Evolutionary conservation across 2,113 vertebrate species (phyloP).

Genomic region (Tapirus terrestris): DNA sequence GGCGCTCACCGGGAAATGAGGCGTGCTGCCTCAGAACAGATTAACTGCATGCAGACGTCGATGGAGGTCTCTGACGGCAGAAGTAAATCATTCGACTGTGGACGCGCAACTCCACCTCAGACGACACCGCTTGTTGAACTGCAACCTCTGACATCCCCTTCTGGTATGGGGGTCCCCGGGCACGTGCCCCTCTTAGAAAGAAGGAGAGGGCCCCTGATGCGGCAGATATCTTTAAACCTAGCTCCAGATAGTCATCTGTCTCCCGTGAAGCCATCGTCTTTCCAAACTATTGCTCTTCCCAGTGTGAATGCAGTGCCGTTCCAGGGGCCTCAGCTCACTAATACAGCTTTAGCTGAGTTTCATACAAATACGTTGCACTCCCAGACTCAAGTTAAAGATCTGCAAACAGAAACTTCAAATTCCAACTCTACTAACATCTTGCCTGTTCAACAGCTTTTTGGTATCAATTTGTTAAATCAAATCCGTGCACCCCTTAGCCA

Average conservation of each 20-base stretch:
- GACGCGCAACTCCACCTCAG: slow-evolving; percentile 89
- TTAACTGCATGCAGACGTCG: slow-evolving; percentile 90
- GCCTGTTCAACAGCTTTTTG: slow-evolving; percentile 84
- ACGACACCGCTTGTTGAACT: slow-evolving; percentile 82
- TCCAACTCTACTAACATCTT: slow-evolving; percentile 86
- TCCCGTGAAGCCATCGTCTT: slow-evolving; percentile 83
- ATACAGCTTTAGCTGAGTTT: slow-evolving; percentile 77
- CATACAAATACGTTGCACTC: slow-evolving; percentile 72
- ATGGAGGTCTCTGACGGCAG: slow-evolving; percentile 94
- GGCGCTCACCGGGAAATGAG: slow-evolving; percentile 92
- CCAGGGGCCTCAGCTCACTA: slow-evolving; percentile 84
- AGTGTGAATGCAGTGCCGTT: slow-evolving; percentile 84
- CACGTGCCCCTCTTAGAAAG: slow-evolving; percentile 96
- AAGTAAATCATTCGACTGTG: slow-evolving; percentile 98
- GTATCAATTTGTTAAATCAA: slow-evolving; percentile 87
- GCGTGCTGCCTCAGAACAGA: slow-evolving; percentile 96
- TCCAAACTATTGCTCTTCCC: slow-evolving; percentile 83
- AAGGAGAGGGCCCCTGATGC: slow-evolving; percentile 94
- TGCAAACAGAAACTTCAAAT: slow-evolving; percentile 77
- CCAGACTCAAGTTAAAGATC: slow-evolving; percentile 70
- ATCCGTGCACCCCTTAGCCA: slow-evolving; percentile 86
- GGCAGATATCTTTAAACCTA: slow-evolving; percentile 97
- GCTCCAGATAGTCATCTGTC: slow-evolving; percentile 91
- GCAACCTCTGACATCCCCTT: slow-evolving; percentile 81
- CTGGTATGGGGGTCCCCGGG: slow-evolving; percentile 77